These are phyloP conservation scores for Semnornis frantzii DNA, from an alignment of 2,113 vertebrate species.

Conservation along the genomic window DNA sequence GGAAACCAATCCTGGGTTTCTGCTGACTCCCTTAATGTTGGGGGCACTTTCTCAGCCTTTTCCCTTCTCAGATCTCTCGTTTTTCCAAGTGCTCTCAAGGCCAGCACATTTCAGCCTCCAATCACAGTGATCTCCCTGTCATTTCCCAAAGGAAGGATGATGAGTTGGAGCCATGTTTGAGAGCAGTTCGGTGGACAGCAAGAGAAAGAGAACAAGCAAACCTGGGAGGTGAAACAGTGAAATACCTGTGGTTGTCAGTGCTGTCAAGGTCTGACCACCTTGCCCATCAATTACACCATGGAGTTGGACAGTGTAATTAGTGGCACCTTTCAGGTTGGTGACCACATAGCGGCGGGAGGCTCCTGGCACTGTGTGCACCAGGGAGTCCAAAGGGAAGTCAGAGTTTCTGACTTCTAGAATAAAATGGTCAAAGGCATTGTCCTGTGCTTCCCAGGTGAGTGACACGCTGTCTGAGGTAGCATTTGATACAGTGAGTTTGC, in stretches of 20 bases:
- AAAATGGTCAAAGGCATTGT: conserved; percentile 85
- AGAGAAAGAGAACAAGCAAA: conserved; percentile 32
- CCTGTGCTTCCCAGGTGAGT: conserved; percentile 81
- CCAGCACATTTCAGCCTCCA: neutral
- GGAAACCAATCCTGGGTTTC: conserved; percentile 31
- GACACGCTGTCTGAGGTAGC: conserved; percentile 84
- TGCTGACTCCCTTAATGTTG: conserved; percentile 50
- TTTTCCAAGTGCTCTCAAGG: neutral
- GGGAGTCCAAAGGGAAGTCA: conserved; percentile 79
- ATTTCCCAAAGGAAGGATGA: neutral
- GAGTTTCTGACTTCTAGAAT: conserved; percentile 87
- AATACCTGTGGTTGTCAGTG: conserved; percentile 84
- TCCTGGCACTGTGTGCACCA: conserved; percentile 75
- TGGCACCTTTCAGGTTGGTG: conserved; percentile 80
- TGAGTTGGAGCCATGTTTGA: neutral
- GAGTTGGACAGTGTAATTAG: conserved; percentile 82
- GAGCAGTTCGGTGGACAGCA: neutral
- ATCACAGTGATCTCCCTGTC: neutral
- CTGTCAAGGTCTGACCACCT: conserved; percentile 75
- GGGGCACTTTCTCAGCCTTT: conserved; percentile 36
- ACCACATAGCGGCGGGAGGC: conserved; percentile 72
- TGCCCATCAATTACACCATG: conserved; percentile 78
- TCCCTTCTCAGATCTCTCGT: neutral
- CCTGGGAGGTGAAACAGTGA: conserved; percentile 30
- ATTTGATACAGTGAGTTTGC: conserved; percentile 84